Conservation (phyloP, 2,888 invertebrate genomes). For the Apamea crenata region DNA sequence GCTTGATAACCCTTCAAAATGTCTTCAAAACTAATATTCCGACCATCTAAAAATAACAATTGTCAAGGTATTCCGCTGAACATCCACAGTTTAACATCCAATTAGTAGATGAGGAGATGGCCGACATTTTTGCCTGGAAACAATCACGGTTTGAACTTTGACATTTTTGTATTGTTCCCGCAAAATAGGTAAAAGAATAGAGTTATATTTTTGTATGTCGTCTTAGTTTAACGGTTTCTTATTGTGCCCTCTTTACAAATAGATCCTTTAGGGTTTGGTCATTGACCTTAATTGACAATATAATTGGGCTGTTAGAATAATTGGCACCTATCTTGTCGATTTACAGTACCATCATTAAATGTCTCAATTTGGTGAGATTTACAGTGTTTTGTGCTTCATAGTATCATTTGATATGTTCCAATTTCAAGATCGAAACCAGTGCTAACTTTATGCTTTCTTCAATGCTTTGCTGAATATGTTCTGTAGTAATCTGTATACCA, state of each 20-base stretch:
- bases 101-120: constrained; percentile 22
- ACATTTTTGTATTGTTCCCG: neutral
- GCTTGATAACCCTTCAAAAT: constrained; percentile 17
- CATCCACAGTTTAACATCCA: constrained; percentile 37
- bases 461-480: neutral
- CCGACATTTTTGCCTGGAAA: constrained; percentile 6
- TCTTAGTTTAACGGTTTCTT: neutral
- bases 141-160: constrained; percentile 6
- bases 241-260: neutral
- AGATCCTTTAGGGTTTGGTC: neutral
- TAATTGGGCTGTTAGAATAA: constrained; percentile 25
- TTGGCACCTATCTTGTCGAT: neutral
- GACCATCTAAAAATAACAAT: constrained; percentile 26
- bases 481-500: neutral
- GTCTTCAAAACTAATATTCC: constrained; percentile 19
- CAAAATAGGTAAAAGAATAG: neutral
- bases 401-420: neutral
- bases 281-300: neutral
- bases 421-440: constrained; percentile 5
- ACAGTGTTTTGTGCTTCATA: neutral
- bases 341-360: neutral
- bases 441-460: neutral
- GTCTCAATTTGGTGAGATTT: constrained; percentile 23
- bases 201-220: neutral
- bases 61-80: constrained; percentile 5